Conservation (phyloP, 2,797 vertebrate species). For the Gymnothorax reevesii region DNA sequence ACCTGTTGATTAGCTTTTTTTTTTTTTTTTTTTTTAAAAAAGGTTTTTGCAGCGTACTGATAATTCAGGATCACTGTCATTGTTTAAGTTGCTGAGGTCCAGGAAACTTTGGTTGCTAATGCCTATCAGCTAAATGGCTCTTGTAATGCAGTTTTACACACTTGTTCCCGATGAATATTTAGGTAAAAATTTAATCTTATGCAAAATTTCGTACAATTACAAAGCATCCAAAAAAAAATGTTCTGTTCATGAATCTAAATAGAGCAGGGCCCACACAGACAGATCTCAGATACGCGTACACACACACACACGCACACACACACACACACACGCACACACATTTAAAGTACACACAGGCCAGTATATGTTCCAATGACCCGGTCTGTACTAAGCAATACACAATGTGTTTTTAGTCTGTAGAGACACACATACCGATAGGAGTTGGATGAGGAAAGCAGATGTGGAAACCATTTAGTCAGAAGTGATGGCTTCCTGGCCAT, state of each 20-base stretch:
- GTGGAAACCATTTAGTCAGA: slow-evolving; percentile 57
- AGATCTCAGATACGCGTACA: neutral
- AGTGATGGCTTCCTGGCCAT: neutral
- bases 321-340: neutral
- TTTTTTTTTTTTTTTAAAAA: too few species aligned
- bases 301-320: neutral
- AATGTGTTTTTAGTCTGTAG: neutral
- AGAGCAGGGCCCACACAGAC: neutral
- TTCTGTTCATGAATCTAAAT: neutral
- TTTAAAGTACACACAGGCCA: neutral
- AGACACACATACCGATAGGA: slow-evolving; percentile 5
- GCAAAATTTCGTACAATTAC: neutral
- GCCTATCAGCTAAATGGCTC: neutral
- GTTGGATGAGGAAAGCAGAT: slow-evolving; percentile 55
- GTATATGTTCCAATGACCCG: neutral
- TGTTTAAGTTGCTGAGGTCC: neutral
- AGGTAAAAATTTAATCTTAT: too few species aligned
- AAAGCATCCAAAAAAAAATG: neutral
- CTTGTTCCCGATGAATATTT: neutral
- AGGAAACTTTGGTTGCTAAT: neutral
- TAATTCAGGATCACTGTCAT: neutral
- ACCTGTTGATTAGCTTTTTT: too few species aligned
- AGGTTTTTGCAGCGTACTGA: neutral
- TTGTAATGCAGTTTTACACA: neutral
- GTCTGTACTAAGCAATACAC: neutral